Base-by-base conservation (phyloP, 2,797 vertebrate species). In the Thunnus albacares region DNA sequence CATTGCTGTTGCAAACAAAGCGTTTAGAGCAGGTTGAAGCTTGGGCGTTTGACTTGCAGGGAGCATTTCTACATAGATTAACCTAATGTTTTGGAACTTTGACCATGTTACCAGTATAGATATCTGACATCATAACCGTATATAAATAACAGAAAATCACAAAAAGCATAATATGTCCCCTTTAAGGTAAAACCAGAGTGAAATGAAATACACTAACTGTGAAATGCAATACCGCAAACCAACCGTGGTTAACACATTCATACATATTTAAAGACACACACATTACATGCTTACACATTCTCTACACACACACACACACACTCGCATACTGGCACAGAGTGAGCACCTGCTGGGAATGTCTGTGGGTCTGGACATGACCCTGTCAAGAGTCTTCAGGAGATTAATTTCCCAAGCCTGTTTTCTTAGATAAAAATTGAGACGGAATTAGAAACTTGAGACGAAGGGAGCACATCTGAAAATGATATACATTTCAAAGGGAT, bases 331-430 rank as follows among this genome's bases (percentile, higher is more conserved):
- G 7, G 18, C 20, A 67, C 79, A 57, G 24, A 80, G 61, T 22
- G 66, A 86, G 80, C 81, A 90, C 92, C 90, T 92, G 90, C 93
- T 91, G 90, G 76, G 89, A 83, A 70, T 76, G 85, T 93, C 89
- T 83, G 84, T 61, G 80, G 86, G 86, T 76, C 81, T 86, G 88
- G 91, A 92, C 85, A 77, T 89, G 93, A 94, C 93, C 93, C 90
- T 87, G 86, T 94, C 87, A 88, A 60, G 80, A 93, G 89, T 80
- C 89, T 88, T 81, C 66, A 87, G 88, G 81, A 92, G 91, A 94
- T 95, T 94, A 92, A 93, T 93, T 94, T 84, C 79, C 75, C 72
- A n/a, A 65, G 90, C 64, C 91, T 93, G 90, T 94, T 94, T 94
- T 87, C 82, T 80, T 56, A 89, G 93, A 94, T 93, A 92, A 91